Percentiles rank a stretch among this genome's conserved stretches.
These are phyloP conservation scores for Eublepharis macularius DNA, from an alignment of 2,113 vertebrate species.

Conservation along the genomic window DNA sequence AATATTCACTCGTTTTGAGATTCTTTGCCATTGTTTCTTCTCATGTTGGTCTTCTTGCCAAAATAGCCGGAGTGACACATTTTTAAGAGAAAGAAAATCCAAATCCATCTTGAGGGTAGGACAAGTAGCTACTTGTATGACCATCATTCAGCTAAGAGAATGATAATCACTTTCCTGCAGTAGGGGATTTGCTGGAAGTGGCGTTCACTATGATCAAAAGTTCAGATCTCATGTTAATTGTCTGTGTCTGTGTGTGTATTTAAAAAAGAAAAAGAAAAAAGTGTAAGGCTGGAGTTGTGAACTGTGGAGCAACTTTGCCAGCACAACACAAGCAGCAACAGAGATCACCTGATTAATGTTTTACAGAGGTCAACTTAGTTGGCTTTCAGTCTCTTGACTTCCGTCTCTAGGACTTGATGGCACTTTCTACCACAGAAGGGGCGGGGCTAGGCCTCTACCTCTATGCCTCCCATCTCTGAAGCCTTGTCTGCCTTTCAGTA, in stretches of 20 bases:
- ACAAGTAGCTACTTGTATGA: not conserved
- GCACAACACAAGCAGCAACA: not conserved
- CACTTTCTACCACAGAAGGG: not conserved
- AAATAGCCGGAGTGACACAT: not conserved
- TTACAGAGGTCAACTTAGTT: not conserved
- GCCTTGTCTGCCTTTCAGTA: too few relatives aligned
- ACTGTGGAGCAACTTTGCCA: not conserved
- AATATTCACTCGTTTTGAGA: not conserved
- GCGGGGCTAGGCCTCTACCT: too few relatives aligned
- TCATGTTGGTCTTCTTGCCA: not conserved
- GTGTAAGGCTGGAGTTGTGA: not conserved
- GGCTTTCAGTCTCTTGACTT: not conserved
- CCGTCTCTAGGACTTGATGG: too few relatives aligned
- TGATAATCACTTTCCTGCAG: slow-evolving; percentile 47
- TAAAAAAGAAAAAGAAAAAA: not conserved
- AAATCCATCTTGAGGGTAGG: not conserved
- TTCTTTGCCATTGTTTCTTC: not conserved
- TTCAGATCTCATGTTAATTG: not conserved
- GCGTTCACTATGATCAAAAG: not conserved
- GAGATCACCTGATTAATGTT: not conserved
- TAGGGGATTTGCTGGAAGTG: not conserved
- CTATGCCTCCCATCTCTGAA: too few relatives aligned
- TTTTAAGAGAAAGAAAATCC: too few relatives aligned
- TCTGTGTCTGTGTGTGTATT: not conserved
- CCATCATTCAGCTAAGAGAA: accelerated